phyloP scores from a whole-genome alignment of 2,113 vertebrate genomes.

The Pluvialis apricaria region DNA sequence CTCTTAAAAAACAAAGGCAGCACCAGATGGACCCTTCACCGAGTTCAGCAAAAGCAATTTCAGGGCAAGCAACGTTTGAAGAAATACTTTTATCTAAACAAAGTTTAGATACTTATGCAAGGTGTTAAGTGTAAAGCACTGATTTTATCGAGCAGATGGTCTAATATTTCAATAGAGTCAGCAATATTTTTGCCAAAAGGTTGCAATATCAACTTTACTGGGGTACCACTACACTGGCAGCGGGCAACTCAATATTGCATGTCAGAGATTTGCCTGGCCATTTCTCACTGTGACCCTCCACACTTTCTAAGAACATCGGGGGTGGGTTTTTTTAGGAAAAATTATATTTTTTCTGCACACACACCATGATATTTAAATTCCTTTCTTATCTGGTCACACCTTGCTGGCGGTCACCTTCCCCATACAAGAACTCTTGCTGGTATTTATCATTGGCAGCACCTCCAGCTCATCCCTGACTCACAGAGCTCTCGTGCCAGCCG shows the following conservation, averaged over 20 bases:
- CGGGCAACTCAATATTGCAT: rapidly evolving
- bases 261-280: background rate
- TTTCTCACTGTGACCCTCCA: background rate
- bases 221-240: rapidly evolving
- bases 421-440: background rate
- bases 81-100: background rate
- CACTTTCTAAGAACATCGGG: background rate
- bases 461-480: background rate
- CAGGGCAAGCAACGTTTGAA: background rate
- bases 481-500: background rate
- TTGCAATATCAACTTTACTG: rapidly evolving
- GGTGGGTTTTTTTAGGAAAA: background rate
- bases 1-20: background rate
- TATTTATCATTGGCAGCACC: background rate
- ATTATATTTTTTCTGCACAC: background rate
- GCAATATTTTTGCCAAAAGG: background rate
- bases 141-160: background rate
- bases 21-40: background rate
- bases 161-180: background rate
- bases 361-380: background rate
- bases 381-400: background rate
- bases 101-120: background rate
- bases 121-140: background rate
- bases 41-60: background rate
- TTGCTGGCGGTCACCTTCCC: background rate